Percentiles rank a stretch among this genome's conserved stretches.
Evolutionary conservation across 1,140 invertebrate genomes (phyloP).

Genomic region (Phymastichus coffea): DNA sequence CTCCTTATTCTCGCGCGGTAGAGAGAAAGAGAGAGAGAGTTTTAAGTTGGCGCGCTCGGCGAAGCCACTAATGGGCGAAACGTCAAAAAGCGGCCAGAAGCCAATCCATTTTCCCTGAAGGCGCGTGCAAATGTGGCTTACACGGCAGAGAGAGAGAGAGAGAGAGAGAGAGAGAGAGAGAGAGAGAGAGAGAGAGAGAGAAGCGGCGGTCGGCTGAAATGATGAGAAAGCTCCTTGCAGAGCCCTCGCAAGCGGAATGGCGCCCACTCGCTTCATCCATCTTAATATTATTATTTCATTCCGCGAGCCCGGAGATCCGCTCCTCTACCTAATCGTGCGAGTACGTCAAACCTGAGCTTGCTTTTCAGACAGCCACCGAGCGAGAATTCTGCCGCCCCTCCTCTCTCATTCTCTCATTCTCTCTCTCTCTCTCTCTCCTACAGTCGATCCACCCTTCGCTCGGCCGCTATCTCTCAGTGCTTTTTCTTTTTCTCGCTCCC

Average conservation of each 20-base stretch:
- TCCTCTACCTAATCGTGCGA: conserved; percentile 43
- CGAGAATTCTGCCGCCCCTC: neutral
- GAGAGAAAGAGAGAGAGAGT: neutral
- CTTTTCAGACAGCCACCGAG: conserved; percentile 32
- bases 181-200: too few relatives aligned
- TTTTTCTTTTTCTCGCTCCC: conserved; percentile 30
- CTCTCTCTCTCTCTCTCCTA: neutral
- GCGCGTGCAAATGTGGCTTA: conserved; percentile 10
- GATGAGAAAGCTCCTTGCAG: conserved; percentile 32
- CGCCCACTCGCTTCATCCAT: conserved; percentile 43
- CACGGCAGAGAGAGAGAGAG: neutral
- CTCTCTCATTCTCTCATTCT: neutral
- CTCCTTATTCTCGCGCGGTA: too few relatives aligned
- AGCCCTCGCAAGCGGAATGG: conserved; percentile 31
- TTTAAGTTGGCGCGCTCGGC: too few relatives aligned
- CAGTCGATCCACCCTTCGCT: neutral
- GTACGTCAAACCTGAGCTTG: conserved; percentile 33
- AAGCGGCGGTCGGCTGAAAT: conserved; percentile 1
- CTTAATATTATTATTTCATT: conserved; percentile 54
- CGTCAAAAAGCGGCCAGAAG: conserved; percentile 10
- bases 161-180: too few relatives aligned
- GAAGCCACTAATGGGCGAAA: conserved; percentile 18
- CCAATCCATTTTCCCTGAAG: conserved; percentile 26
- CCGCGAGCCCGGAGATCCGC: conserved; percentile 32
- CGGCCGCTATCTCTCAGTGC: neutral